Conservation (phyloP, 2,888 invertebrate genomes). For the Hypselothyrea guttata region DNA sequence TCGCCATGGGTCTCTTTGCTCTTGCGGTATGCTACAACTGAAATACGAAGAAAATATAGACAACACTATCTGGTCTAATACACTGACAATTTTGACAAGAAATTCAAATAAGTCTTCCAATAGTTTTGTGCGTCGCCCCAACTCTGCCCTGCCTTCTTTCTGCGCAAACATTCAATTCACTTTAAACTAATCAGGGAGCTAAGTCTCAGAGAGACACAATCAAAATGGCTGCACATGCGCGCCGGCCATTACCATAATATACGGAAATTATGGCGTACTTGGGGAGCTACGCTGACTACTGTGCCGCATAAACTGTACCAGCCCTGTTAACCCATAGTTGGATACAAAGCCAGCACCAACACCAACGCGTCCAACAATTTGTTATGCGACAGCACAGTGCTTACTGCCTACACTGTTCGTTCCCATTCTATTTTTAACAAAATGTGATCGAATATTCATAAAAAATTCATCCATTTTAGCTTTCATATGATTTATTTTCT, state of each 20-base stretch:
- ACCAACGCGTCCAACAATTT: conserved; percentile 11
- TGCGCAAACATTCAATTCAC: conserved; percentile 63
- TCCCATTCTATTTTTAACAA: no score
- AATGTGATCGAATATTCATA: no score
- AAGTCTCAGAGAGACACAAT: conserved; percentile 27
- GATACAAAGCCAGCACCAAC: conserved; percentile 16
- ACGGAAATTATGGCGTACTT: conserved; percentile 63
- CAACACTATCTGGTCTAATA: conserved; percentile 2
- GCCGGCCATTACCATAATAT: conserved; percentile 64
- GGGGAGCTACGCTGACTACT: conserved; percentile 26
- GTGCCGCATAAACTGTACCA: conserved; percentile 47
- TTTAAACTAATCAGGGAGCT: conserved; percentile 51
- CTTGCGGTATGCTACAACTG: no score
- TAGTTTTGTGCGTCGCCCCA: conserved; percentile 9
- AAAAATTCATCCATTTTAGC: no score
- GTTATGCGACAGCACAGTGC: conserved; percentile 26
- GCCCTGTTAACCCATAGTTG: conserved; percentile 23
- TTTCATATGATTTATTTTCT: no score
- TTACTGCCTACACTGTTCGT: no score
- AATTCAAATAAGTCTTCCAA: conserved; percentile 52
- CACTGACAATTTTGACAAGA: conserved; percentile 62
- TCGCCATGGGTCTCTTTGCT: no score
- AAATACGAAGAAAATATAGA: conserved; percentile 8
- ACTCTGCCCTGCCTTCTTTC: background rate
- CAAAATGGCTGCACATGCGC: conserved; percentile 70